Base-by-base conservation (phyloP, 2,888 invertebrate genomes). In the Xestobium rufovillosum region DNA sequence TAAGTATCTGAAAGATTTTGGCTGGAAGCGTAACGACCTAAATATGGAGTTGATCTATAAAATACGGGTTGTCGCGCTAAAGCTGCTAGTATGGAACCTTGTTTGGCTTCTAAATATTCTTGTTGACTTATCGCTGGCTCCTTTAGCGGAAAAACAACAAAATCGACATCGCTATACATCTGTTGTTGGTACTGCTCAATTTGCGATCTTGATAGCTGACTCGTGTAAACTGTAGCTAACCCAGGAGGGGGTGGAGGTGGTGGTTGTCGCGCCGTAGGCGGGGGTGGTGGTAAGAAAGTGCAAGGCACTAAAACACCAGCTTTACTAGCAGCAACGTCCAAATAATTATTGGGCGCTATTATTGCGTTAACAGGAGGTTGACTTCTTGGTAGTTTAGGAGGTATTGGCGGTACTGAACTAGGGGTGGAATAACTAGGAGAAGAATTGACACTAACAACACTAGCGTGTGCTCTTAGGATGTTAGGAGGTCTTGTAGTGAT, bases 111-210 rank as follows among this genome's bases (percentile, higher is more conserved):
- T 49, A 88, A 73, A 65, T 91, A 91, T 60, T 91, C 90, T 61
- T 90, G 90, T 58, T 88, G 87, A 45, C 89, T 89, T 29, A 90
- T 76, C 0, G 86, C 81, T 6, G 90, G 89, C 64, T 91, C 90
- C 65, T 89, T 89, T 43, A 89, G 64, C 0, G 90, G 90, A 57
- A 89, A 91, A 60, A 90, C 87, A 4, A 91, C 90, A 56, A 88
- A 91, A 64, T 91, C 90, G 2, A 88, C 87, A 56, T 91, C 90
- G 42, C 90, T 90, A 54, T 87, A 88, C 38, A 91, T 72, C 58
- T 90, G 90, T 56, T 88, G 87, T 52, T 88, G 85, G 55, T 88
- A 91, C 55, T 87, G 82, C 45, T 88, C 86, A 42, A 89, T 81
- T 57, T 88, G 89, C 14, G 80, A 79, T 11, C 79, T 69, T 0